Evolutionary conservation across 2,888 invertebrate genomes (phyloP).

Genomic region (Chalcosyrphus nemorum): DNA sequence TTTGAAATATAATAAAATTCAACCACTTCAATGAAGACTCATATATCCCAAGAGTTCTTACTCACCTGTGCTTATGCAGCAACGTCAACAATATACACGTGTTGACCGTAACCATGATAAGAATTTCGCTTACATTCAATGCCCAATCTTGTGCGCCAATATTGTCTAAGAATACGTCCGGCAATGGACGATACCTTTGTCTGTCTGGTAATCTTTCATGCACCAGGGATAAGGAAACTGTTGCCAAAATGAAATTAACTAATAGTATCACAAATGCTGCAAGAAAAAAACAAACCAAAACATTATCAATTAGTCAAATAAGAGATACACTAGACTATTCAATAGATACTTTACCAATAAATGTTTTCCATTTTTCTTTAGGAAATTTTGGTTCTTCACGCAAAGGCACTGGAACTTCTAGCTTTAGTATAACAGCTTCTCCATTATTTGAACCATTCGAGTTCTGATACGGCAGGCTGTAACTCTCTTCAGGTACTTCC

Average conservation of each 20-base stretch:
- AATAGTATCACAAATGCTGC: conserved; percentile 85
- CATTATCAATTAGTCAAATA: background rate
- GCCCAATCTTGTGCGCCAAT: conserved; percentile 90
- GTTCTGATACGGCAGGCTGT: conserved; percentile 76
- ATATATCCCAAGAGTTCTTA: background rate
- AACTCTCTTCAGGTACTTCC: conserved; percentile 77
- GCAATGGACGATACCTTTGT: conserved; percentile 88
- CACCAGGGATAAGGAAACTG: conserved; percentile 90
- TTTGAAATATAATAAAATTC: background rate
- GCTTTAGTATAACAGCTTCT: conserved; percentile 83
- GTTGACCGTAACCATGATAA: conserved; percentile 91
- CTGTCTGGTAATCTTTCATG: conserved; percentile 94
- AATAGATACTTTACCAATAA: conserved; percentile 82
- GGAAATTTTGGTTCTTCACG: conserved; percentile 91
- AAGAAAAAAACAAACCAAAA: conserved; percentile 77
- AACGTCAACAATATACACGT: conserved; percentile 89
- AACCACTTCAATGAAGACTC: background rate
- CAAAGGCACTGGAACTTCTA: conserved; percentile 86
- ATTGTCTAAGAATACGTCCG: conserved; percentile 91
- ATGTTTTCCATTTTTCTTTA: conserved; percentile 92
- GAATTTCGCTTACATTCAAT: conserved; percentile 91
- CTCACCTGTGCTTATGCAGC: conserved; percentile 91
- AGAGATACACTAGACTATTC: conserved; percentile 73
- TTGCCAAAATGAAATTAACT: conserved; percentile 86
- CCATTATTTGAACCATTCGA: conserved; percentile 74